These are phyloP conservation scores for Brachionus koreanus DNA, from an alignment of 1,140 invertebrate genomes.

Conservation along the genomic window DNA sequence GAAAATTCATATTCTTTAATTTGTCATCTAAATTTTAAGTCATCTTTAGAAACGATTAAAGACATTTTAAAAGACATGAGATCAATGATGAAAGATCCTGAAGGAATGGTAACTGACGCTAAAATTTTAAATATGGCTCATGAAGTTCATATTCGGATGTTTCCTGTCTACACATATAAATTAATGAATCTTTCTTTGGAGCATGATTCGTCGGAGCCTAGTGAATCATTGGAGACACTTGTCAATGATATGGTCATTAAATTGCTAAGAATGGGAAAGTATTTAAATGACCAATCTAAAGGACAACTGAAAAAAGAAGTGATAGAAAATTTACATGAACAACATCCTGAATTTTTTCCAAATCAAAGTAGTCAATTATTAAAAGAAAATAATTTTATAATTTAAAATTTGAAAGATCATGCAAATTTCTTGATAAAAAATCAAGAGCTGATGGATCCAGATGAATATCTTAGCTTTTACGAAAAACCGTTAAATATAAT, in stretches of 20 bases:
- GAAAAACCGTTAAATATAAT: constrained; percentile 20
- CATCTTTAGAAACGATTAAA: constrained; percentile 23
- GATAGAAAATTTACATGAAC: constrained; percentile 31
- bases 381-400: not conserved
- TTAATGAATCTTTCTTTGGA: constrained; percentile 39
- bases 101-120: constrained; percentile 8
- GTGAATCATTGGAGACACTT: constrained; percentile 4
- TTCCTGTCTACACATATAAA: constrained; percentile 31
- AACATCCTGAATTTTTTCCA: constrained; percentile 38
- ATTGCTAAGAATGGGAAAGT: constrained; percentile 33
- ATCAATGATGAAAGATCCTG: not conserved
- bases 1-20: not conserved
- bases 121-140: constrained; percentile 10
- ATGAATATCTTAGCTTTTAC: constrained; percentile 17
- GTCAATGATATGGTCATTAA: constrained; percentile 26
- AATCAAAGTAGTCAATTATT: constrained; percentile 21
- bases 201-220: constrained; percentile 33
- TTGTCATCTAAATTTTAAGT: not conserved
- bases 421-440: constrained; percentile 11
- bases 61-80: constrained; percentile 25
- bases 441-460: not conserved
- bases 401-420: constrained; percentile 8
- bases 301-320: constrained; percentile 29
- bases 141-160: constrained; percentile 34
- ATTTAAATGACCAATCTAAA: constrained; percentile 33